These are phyloP conservation scores for Scalopus aquaticus DNA, from an alignment of 2,113 vertebrate genomes.

Conservation along the genomic window DNA sequence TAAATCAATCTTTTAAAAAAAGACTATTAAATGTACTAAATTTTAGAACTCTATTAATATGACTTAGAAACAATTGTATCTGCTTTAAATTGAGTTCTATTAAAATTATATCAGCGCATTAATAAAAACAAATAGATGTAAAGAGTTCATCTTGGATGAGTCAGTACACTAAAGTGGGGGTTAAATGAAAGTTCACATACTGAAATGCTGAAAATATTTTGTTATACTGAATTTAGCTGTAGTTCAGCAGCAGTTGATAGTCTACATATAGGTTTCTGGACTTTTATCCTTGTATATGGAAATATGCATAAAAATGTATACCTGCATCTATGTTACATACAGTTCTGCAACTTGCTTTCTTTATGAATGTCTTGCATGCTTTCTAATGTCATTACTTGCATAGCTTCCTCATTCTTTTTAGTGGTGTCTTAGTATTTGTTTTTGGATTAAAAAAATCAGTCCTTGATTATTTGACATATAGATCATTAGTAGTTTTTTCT, in stretches of 20 bases:
- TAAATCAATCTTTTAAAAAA: neutral
- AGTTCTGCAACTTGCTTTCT: neutral
- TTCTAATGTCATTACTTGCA: neutral
- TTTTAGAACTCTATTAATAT: neutral
- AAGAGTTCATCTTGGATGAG: neutral
- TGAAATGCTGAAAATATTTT: slow-evolving; percentile 11
- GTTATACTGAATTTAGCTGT: neutral
- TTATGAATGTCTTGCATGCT: neutral
- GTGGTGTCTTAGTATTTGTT: neutral
- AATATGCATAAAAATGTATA: neutral
- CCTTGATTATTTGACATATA: neutral
- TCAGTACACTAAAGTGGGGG: neutral
- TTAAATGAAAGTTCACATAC: neutral
- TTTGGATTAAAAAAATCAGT: neutral
- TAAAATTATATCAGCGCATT: neutral
- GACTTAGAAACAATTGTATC: neutral
- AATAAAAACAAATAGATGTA: neutral
- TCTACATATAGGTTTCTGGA: neutral
- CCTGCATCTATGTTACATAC: neutral
- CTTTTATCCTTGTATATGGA: neutral
- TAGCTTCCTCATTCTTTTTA: neutral
- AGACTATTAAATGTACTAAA: neutral
- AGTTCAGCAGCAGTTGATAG: neutral
- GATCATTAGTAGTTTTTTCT: neutral
- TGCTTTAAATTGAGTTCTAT: slow-evolving; percentile 19